Base-by-base conservation (phyloP, 2,888 invertebrate species). In the Acanthoscelides obtectus region DNA sequence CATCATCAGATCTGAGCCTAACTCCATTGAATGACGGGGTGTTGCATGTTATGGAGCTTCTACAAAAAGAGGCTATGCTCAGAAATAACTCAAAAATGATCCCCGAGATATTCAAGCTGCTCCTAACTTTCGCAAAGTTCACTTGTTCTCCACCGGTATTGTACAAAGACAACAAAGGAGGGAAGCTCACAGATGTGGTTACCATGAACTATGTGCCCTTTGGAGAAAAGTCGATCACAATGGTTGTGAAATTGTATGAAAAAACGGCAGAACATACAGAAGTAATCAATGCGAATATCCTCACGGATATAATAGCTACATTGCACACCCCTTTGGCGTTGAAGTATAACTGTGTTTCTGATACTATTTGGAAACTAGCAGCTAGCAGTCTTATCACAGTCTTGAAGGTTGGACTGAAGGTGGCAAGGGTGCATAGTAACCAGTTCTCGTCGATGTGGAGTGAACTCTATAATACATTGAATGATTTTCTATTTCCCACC, bases 401-500 rank as follows among this genome's bases (percentile, higher is more conserved):
- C 22, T 86, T 98, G 74, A 92, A 92, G 76, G 92, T 93, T 0
- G 97, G 96, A 0, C 87, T 99, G 65, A 97, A 97, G 5, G 88
- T 98, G 22, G 97, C 97, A 22, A 89, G 96, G 78, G 91, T 91
- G 74, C 88, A 90, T 80, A 92, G 94, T 64, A 91, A 92, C 75
- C 89, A 90, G 66, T 94, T 94, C 83, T 86, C 88, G 71, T 88
- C 88, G 69, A 93, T 95, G 87, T 99, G 99, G 99, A 90, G 92
- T 71, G 93, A 93, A 79, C 87, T 99, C 72, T 95, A 95, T 0
- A 89, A 89, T 70, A 93, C 96, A 0, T 86, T 99, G 64, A 96
- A 98, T 80, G 94, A 95, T 71, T 98, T 98, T 84, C 88, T 99
- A 72, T 99, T 99, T 83, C 94, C 95, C 8, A 90, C 90, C 81